These are phyloP conservation scores for Falco columbarius DNA, from an alignment of 2,797 vertebrate species.

Conservation along the genomic window DNA sequence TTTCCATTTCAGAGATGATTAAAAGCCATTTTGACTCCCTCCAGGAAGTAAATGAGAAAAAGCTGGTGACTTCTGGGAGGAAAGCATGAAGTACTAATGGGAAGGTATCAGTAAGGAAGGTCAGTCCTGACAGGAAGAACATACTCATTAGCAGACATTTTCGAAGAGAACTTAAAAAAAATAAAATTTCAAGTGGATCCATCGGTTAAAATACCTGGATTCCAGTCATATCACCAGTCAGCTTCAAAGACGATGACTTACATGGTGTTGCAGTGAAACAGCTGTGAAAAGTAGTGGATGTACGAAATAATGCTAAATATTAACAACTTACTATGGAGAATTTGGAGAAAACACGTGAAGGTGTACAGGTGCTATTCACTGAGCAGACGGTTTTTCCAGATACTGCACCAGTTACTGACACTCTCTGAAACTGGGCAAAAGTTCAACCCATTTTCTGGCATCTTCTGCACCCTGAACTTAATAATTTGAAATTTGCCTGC, in stretches of 20 bases:
- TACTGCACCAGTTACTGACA: background rate
- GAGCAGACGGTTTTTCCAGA: background rate
- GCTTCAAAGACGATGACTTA: background rate
- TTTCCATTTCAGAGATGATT: background rate
- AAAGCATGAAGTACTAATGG: background rate
- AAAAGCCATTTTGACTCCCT: slow-evolving; percentile 43
- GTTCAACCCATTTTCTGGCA: background rate
- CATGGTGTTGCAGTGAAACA: background rate
- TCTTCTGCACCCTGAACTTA: background rate
- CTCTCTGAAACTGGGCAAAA: background rate
- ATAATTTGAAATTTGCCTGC: background rate
- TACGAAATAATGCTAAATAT: background rate
- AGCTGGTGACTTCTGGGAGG: background rate
- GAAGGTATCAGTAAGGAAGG: background rate
- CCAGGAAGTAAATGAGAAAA: slow-evolving; percentile 17
- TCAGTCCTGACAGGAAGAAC: background rate
- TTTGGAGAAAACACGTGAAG: background rate
- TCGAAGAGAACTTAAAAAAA: background rate
- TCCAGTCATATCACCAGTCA: background rate
- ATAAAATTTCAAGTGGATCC: background rate
- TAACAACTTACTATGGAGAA: background rate
- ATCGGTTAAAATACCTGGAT: background rate
- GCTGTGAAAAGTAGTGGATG: background rate
- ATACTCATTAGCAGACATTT: background rate
- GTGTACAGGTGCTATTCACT: background rate